Evolutionary conservation across 2,113 vertebrate genomes (phyloP).

Genomic region (Coreoperca whiteheadi): DNA sequence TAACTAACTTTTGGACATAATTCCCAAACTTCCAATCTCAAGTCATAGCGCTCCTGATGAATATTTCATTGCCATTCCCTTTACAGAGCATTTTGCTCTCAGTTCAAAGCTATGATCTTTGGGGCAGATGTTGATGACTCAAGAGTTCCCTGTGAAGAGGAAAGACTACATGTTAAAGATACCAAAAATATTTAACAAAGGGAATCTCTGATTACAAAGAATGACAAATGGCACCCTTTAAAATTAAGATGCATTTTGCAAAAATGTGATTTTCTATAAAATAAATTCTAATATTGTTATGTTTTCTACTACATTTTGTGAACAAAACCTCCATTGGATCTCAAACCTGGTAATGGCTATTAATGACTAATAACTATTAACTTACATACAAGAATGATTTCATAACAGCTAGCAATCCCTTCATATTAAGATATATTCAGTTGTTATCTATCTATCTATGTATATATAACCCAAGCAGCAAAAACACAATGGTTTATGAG

Average conservation of each 20-base stretch:
- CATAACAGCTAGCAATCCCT: neutral
- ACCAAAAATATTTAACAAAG: constrained; percentile 55
- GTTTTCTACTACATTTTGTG: neutral
- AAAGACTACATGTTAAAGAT: constrained; percentile 11
- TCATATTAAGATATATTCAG: neutral
- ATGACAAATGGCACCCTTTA: constrained; percentile 34
- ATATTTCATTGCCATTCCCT: constrained; percentile 65
- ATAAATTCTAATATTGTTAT: neutral
- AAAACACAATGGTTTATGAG: constrained; percentile 34
- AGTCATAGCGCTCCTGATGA: constrained; percentile 36
- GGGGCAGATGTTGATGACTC: constrained; percentile 47
- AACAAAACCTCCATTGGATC: neutral
- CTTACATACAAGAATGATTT: neutral
- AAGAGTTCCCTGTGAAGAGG: constrained; percentile 39
- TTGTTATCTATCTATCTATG: neutral
- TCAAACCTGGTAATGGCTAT: neutral
- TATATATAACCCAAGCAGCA: neutral
- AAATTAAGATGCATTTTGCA: constrained; percentile 5
- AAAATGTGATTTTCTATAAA: neutral
- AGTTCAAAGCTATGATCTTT: constrained; percentile 66
- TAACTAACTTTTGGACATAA: constrained; percentile 26
- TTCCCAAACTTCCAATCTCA: constrained; percentile 30
- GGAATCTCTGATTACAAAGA: constrained; percentile 67
- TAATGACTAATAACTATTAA: no score
- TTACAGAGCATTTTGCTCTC: constrained; percentile 33